Percentiles rank a stretch among this genome's conserved stretches.
Conservation (phyloP, 2,888 invertebrate genomes). For the Hecatera dysodea region DNA sequence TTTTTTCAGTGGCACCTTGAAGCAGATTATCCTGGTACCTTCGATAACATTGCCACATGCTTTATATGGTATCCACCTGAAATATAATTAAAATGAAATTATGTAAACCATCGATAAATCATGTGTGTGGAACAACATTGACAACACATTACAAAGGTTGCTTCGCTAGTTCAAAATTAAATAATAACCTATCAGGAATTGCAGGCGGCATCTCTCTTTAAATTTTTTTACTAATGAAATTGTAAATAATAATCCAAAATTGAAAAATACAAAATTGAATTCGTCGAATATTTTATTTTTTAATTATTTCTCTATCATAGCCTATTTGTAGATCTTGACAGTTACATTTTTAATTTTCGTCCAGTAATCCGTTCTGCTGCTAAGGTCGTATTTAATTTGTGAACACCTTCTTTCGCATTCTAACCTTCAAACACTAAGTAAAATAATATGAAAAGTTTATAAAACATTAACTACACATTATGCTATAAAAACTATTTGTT, state of each 20-base stretch:
- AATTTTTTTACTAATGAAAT: not conserved
- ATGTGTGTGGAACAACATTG: not conserved
- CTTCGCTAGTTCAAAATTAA: not conserved
- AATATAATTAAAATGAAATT: conserved; percentile 67
- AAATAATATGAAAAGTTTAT: no score
- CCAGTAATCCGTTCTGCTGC: not conserved
- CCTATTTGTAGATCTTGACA: no score
- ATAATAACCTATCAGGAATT: conserved; percentile 80
- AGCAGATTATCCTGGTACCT: conserved; percentile 93
- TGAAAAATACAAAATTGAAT: not conserved
- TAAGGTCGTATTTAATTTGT: not conserved
- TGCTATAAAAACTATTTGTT: no score
- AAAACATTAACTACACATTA: not conserved
- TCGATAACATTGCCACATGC: conserved; percentile 92
- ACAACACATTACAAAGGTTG: not conserved
- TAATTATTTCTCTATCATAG: no score
- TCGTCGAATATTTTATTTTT: not conserved
- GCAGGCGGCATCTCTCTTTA: conserved; percentile 66
- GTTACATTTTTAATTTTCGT: not conserved
- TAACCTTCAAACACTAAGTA: not conserved
- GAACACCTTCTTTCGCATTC: not conserved
- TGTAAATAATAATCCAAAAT: not conserved
- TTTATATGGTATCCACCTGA: conserved; percentile 92
- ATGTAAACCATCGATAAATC: not conserved
- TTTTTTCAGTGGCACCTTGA: conserved; percentile 93